Percentiles rank a stretch among this genome's conserved stretches.
These are phyloP conservation scores for Drosophila nigrodunni DNA, from an alignment of 1,140 invertebrate genomes.

Conservation along the genomic window DNA sequence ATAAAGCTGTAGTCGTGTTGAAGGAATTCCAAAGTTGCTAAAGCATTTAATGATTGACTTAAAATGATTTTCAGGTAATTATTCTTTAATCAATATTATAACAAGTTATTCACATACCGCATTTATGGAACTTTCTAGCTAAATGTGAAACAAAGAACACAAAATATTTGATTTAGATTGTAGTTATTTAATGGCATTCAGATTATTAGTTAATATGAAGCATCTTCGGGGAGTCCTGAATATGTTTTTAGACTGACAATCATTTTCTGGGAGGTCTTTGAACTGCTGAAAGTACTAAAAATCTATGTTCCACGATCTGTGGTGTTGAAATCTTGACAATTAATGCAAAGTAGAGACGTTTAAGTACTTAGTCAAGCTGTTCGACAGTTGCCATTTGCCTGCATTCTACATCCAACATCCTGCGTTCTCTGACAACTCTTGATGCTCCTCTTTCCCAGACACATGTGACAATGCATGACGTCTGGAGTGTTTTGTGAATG, in stretches of 20 bases:
- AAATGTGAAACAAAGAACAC: too few relatives aligned
- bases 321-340: conserved; percentile 36
- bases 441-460: conserved; percentile 14
- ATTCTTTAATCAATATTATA: not conserved
- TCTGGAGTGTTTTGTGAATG: conserved; percentile 41
- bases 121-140: not conserved
- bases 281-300: not conserved
- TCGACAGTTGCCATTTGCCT: conserved; percentile 49
- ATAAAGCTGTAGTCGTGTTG: conserved; percentile 1
- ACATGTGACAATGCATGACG: conserved; percentile 46
- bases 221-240: not conserved
- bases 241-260: not conserved
- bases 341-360: conserved; percentile 24
- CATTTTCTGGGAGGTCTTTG: conserved; percentile 1
- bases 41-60: not conserved
- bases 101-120: not conserved
- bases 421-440: conserved; percentile 22
- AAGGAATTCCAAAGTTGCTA: not conserved
- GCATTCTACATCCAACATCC: conserved; percentile 26
- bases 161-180: too few relatives aligned
- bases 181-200: too few relatives aligned
- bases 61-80: not conserved
- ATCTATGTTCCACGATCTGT: not conserved
- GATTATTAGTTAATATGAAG: too few relatives aligned
- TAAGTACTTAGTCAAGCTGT: conserved; percentile 34